phyloP scores from a whole-genome alignment of 2,797 vertebrate species.

The Lagodon rhomboides region DNA sequence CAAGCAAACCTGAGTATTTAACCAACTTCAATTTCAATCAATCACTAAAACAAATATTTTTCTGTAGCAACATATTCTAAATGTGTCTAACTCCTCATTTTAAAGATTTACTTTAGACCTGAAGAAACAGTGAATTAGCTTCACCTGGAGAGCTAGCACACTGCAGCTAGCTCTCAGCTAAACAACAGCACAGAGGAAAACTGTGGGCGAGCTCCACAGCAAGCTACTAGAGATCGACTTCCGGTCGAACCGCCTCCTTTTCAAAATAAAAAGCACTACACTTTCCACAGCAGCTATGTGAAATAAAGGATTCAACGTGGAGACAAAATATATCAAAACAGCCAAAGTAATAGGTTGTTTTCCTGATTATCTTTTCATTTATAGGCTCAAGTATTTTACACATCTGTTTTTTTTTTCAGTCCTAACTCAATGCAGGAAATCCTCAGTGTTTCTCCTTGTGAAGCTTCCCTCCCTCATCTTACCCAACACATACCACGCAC shows the following conservation, averaged over 20 bases:
- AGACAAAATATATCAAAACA: background rate
- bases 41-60: background rate
- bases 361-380: background rate
- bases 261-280: constrained; percentile 67
- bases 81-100: background rate
- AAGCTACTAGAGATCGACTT: background rate
- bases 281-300: background rate
- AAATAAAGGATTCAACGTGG: background rate
- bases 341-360: background rate
- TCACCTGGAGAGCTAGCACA: constrained; percentile 53
- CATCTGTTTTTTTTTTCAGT: background rate
- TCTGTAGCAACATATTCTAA: background rate
- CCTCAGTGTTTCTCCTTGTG: background rate
- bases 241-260: constrained; percentile 19
- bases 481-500: constrained; percentile 7
- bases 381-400: background rate
- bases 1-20: constrained; percentile 9
- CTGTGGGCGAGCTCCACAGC: constrained; percentile 19
- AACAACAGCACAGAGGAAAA: constrained; percentile 52
- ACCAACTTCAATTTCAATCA: constrained; percentile 8
- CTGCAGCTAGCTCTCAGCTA: constrained; percentile 42
- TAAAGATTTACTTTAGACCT: background rate
- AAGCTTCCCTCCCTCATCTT: background rate
- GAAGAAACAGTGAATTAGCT: background rate
- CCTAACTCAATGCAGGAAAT: background rate